Conservation (phyloP, 1,140 invertebrate genomes). For the Tetramorium parvispinum region DNA sequence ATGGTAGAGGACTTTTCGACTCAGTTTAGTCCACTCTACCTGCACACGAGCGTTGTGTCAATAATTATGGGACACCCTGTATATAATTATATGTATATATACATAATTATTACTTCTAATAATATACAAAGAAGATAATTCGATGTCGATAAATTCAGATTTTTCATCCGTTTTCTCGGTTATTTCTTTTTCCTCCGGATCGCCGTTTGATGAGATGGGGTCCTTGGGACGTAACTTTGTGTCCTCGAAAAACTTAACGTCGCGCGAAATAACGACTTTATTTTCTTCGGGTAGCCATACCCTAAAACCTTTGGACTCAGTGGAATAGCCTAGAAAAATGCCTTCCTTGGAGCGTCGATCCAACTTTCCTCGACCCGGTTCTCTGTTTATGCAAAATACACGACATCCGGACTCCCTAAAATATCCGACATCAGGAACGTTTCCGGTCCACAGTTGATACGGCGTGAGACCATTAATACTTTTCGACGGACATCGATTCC, state of each 20-base stretch:
- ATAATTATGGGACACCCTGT: too few relatives aligned
- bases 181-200: too few relatives aligned
- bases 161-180: too few relatives aligned
- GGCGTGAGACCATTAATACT: background rate
- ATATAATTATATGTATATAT: too few relatives aligned
- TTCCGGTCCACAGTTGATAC: background rate
- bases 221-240: background rate
- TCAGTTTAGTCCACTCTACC: too few relatives aligned
- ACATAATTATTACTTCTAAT: too few relatives aligned
- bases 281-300: background rate
- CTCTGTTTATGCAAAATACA: background rate
- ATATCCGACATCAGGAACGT: background rate
- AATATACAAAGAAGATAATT: too few relatives aligned
- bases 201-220: too few relatives aligned
- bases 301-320: background rate
- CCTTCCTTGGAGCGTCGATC: background rate
- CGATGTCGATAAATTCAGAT: too few relatives aligned
- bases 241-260: background rate
- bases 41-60: too few relatives aligned
- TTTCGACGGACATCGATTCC: slow-evolving; percentile 10
- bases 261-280: background rate
- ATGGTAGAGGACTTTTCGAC: too few relatives aligned
- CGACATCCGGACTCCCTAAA: background rate
- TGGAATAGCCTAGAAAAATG: background rate
- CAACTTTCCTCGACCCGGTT: background rate